Percentiles rank a stretch among this genome's conserved stretches.
Evolutionary conservation across 2,888 invertebrate genomes (phyloP).

Genomic region (Lithophane ornitopus): DNA sequence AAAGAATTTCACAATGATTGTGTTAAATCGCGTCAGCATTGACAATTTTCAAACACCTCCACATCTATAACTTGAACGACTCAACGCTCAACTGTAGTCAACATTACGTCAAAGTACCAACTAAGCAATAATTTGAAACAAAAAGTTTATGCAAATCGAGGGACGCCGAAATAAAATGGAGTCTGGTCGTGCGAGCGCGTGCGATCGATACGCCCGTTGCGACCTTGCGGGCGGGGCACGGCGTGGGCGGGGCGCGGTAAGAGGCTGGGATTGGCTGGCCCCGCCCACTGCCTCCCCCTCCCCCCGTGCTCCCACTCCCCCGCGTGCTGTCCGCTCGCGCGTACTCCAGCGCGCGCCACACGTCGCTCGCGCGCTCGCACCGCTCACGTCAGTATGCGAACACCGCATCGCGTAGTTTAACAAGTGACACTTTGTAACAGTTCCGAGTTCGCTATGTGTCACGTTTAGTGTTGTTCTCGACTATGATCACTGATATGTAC

Average conservation of each 20-base stretch:
- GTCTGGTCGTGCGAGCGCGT: conserved; percentile 83
- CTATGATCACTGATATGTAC: conserved; percentile 89
- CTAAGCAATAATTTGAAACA: conserved; percentile 82
- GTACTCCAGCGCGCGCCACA: conserved; percentile 62
- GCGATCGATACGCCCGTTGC: conserved; percentile 88
- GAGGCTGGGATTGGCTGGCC: conserved; percentile 85
- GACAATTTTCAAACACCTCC: conserved; percentile 23
- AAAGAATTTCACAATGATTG: conserved; percentile 7
- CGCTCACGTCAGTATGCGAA: conserved; percentile 74
- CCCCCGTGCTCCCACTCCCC: conserved; percentile 70
- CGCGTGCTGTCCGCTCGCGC: conserved; percentile 63
- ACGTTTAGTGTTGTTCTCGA: conserved; percentile 78
- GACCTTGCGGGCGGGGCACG: conserved; percentile 88
- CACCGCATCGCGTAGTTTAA: conserved; percentile 61
- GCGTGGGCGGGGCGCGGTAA: conserved; percentile 86
- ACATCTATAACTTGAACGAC: conserved; percentile 36
- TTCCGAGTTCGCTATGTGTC: conserved; percentile 70
- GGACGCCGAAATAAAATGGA: conserved; percentile 89
- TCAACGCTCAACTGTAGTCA: conserved; percentile 60
- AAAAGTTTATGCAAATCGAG: conserved; percentile 89
- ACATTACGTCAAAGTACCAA: conserved; percentile 67
- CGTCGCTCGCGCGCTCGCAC: conserved; percentile 69
- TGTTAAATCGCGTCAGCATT: conserved; percentile 8
- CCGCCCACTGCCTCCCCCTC: conserved; percentile 81
- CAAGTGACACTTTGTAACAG: conserved; percentile 66